Evolutionary conservation across 1,140 invertebrate genomes (phyloP), one percentile per base, ranked within the genome.

Genomic region (Calephelis virginiensis): DNA sequence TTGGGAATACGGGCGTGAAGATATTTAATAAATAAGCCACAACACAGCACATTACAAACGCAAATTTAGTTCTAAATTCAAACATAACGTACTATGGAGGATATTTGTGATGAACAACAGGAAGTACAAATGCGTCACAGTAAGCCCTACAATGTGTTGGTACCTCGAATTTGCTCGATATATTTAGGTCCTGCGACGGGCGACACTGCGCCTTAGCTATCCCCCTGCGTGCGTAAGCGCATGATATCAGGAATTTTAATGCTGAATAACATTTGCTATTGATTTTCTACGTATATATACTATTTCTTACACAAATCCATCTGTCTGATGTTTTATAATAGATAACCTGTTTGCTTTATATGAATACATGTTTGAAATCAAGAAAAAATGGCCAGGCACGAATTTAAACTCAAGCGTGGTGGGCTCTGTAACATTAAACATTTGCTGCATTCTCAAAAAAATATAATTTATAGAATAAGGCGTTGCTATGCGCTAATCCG

Each of bases 251-350:
- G 71, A 77, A 78, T 80, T 72, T 75, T 69, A 81, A 77, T 73
- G 67, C 59, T 60, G 53, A 64, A 47, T 73, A 77, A 66, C 66
- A 69, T 64, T 69, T 66, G 64, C 66, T 66, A 64, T 63, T 65
- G 65, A 71, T 71, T 70, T 61, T 66, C 68, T 47, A 61, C 46
- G 49, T 62, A 63, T 63, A 63, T 47, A 66, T 67, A 49, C 68
- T 70, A 61, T 68, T 45, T 63, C 28, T 56, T 49, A 70, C 64
- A 46, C 72, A 69, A 70, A 73, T 75, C 66, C 68, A 50, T 60
- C 70, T 74, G 65, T 68, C 62, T 76, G 63, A 71, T 73, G 70
- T 76, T 75, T 74, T 73, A 81, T 63, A 77, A 77, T 74, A 75
- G 70, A 74, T 62, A 70, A 74, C 71, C 72, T 74, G 73, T 73